Evolutionary conservation across 37 sponge, comb jelly and placozoan species (phyloP).

Genomic region (Crambe crambe): DNA sequence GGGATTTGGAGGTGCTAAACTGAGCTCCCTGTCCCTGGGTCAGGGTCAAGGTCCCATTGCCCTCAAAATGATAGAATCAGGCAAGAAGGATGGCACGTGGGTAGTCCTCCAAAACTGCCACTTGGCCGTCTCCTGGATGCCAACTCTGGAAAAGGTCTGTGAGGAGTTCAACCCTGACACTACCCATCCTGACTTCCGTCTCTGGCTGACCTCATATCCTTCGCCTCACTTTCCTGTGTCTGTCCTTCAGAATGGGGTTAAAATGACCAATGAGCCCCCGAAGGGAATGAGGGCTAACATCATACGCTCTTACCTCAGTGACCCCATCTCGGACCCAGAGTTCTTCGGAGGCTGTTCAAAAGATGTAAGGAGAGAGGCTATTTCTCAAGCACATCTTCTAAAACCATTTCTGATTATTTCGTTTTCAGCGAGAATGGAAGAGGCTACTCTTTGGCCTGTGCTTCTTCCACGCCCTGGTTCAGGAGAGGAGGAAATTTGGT

Average conservation of each 20-base stretch:
- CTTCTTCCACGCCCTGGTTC: conserved; percentile 98
- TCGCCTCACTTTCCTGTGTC: conserved; percentile 97
- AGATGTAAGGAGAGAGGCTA: no score
- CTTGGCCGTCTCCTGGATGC: conserved; percentile 99
- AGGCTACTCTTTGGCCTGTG: conserved; percentile 96
- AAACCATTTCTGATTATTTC: not conserved
- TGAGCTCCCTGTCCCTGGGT: conserved; percentile 94
- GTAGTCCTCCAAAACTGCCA: conserved; percentile 99
- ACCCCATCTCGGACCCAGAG: conserved; percentile 95
- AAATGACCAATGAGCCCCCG: conserved; percentile 99
- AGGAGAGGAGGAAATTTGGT: conserved; percentile 97
- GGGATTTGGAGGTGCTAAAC: conserved; percentile 96
- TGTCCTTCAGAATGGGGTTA: conserved; percentile 98
- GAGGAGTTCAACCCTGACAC: conserved; percentile 97
- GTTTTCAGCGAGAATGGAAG: conserved; percentile 64
- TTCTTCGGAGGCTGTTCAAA: conserved; percentile 91
- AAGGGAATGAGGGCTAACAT: conserved; percentile 97
- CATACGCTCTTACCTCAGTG: conserved; percentile 91
- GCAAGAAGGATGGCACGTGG: conserved; percentile 97
- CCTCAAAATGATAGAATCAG: conserved; percentile 94
- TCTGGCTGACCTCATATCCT: conserved; percentile 99
- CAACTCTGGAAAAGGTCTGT: conserved; percentile 94
- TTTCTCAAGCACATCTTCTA: no score
- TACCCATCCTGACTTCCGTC: conserved; percentile 95
- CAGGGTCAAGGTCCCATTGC: conserved; percentile 99